Evolutionary conservation across 2,797 vertebrate species (phyloP).

Genomic region (Graptemys geographica): DNA sequence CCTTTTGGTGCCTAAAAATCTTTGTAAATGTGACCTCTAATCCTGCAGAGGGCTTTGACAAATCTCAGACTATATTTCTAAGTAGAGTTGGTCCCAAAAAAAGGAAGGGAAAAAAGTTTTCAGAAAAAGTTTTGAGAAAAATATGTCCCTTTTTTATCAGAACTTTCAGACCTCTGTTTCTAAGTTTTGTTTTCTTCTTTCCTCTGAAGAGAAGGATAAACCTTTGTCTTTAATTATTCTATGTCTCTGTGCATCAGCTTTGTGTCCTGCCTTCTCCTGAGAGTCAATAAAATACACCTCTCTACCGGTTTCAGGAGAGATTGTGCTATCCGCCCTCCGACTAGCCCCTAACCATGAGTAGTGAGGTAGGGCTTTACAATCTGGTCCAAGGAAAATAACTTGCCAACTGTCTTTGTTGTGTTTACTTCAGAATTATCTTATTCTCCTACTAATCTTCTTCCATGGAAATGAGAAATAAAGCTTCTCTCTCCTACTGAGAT

Average conservation of each 20-base stretch:
- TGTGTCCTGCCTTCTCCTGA: not conserved
- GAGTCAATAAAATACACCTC: not conserved
- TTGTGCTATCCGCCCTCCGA: not conserved
- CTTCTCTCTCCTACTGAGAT: not conserved
- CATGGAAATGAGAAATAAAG: not conserved
- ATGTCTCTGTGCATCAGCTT: not conserved
- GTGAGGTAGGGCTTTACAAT: not conserved
- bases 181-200: not conserved
- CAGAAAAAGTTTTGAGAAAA: not conserved
- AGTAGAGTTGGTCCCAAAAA: not conserved
- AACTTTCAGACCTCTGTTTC: not conserved
- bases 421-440: not conserved
- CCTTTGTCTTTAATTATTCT: too few relatives aligned
- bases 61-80: not conserved
- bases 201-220: not conserved
- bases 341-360: not conserved
- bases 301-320: not conserved
- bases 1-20: not conserved
- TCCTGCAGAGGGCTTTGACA: not conserved
- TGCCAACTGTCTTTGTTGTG: not conserved
- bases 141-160: not conserved
- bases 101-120: not conserved
- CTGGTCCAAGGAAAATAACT: not conserved
- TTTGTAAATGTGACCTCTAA: not conserved
- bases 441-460: not conserved